Conservation (phyloP, 2,797 vertebrate genomes). For the Clarias platycephalus region DNA sequence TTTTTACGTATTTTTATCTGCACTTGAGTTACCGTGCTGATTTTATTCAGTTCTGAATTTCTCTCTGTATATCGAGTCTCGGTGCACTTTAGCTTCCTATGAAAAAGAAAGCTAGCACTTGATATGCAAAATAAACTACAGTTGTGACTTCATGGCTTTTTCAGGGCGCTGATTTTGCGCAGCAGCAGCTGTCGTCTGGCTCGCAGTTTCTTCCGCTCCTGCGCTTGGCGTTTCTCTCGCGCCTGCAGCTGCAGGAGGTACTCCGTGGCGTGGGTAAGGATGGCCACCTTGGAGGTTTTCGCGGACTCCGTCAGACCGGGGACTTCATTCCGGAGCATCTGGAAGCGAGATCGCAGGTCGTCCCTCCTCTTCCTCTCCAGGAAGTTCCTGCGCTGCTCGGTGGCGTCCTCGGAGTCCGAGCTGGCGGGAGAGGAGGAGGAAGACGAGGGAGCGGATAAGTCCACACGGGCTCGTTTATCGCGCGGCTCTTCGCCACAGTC, state of each 20-base stretch:
- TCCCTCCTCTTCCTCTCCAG: constrained; percentile 92
- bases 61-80: neutral
- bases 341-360: constrained; percentile 89
- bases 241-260: constrained; percentile 82
- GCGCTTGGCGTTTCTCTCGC: constrained; percentile 79
- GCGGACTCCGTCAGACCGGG: constrained; percentile 82
- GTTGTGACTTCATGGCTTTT: constrained; percentile 72
- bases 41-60: neutral
- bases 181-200: constrained; percentile 81
- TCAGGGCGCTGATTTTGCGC: constrained; percentile 80
- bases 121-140: no score
- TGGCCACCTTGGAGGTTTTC: constrained; percentile 93
- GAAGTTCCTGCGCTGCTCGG: constrained; percentile 87
- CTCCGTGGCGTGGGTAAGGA: constrained; percentile 89
- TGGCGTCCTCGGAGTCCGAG: constrained; percentile 80
- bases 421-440: constrained; percentile 64
- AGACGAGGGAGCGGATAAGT: constrained; percentile 31
- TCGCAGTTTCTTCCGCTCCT: constrained; percentile 84
- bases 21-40: no score
- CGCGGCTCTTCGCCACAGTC: neutral
- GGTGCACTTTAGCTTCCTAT: neutral
- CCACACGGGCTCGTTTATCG: constrained; percentile 62
- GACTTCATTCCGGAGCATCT: constrained; percentile 86
- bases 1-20: neutral
- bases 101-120: neutral